A percentile compares a stretch with the other conserved stretches of the same genome.
Conservation (phyloP, 2,113 vertebrate genomes). For the Ictidomys tridecemlineatus region DNA sequence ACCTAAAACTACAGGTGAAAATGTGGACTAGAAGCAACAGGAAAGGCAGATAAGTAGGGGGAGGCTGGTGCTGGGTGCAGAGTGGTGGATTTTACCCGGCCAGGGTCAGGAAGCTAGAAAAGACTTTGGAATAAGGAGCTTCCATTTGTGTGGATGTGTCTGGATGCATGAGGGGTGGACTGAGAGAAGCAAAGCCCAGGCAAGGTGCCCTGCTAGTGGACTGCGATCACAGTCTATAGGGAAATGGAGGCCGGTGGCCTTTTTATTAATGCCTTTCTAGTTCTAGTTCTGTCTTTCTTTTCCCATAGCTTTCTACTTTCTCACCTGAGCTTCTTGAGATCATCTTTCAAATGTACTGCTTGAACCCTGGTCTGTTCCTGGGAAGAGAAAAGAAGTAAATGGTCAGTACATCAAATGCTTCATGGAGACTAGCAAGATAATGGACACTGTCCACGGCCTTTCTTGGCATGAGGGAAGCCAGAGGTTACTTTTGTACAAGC, state of each 20-base stretch:
- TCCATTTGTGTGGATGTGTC: not conserved
- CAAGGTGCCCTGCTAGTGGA: not conserved
- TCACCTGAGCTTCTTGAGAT: not conserved
- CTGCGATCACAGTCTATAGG: not conserved
- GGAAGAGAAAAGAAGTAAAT: not conserved
- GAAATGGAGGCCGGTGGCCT: not conserved
- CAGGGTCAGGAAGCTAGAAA: not conserved
- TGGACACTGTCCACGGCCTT: accelerated
- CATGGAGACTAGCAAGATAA: not conserved
- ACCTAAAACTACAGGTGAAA: not conserved
- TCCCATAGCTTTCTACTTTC: not conserved
- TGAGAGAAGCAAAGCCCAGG: not conserved
- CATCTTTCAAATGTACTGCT: not conserved
- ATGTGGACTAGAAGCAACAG: not conserved
- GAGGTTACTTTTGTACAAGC: not conserved
- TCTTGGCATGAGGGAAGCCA: not conserved
- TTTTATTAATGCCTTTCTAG: not conserved
- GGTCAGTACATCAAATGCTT: not conserved
- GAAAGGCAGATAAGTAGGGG: not conserved
- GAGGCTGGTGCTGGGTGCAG: not conserved
- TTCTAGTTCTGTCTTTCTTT: not conserved
- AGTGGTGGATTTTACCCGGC: not conserved
- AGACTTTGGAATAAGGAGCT: not conserved
- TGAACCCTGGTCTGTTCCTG: not conserved
- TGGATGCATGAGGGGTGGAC: not conserved